Conservation (phyloP, 2,113 vertebrate species). For the Microtus oregoni region DNA sequence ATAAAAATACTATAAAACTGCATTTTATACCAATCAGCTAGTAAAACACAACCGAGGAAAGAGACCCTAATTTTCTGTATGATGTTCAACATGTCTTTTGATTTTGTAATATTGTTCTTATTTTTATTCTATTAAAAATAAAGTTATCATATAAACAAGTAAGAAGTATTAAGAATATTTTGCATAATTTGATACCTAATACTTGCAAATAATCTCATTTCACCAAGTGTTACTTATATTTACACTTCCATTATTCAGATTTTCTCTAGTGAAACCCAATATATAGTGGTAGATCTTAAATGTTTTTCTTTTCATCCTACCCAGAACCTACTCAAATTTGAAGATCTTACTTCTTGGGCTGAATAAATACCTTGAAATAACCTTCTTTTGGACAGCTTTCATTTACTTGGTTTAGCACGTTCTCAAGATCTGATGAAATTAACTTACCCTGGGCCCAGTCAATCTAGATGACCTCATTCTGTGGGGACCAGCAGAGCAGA, state of each 20-base stretch:
- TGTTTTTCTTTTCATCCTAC: not conserved
- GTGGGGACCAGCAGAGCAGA: not conserved
- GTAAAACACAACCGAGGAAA: not conserved
- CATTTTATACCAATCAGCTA: not conserved
- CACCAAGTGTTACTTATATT: too few species aligned
- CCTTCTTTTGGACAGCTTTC: not conserved
- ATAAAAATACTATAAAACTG: not conserved
- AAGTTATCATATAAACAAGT: not conserved
- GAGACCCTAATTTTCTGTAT: not conserved
- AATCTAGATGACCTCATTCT: not conserved
- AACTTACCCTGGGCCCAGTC: not conserved
- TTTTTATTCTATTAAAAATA: not conserved
- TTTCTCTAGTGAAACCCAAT: not conserved
- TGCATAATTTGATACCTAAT: not conserved
- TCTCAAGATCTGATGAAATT: not conserved
- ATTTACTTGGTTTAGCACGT: not conserved
- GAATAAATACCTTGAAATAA: not conserved
- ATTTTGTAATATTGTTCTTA: not conserved
- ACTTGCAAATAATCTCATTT: not conserved
- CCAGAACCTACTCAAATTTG: not conserved
- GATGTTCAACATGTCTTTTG: not conserved
- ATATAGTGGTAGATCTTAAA: not conserved
- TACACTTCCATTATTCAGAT: not conserved
- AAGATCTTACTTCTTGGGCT: not conserved
- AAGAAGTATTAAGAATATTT: not conserved